Percentiles rank a stretch among this genome's conserved stretches.
These are phyloP conservation scores for Chlorospingus semifuscus DNA, from an alignment of 2,797 vertebrate genomes.

Conservation along the genomic window DNA sequence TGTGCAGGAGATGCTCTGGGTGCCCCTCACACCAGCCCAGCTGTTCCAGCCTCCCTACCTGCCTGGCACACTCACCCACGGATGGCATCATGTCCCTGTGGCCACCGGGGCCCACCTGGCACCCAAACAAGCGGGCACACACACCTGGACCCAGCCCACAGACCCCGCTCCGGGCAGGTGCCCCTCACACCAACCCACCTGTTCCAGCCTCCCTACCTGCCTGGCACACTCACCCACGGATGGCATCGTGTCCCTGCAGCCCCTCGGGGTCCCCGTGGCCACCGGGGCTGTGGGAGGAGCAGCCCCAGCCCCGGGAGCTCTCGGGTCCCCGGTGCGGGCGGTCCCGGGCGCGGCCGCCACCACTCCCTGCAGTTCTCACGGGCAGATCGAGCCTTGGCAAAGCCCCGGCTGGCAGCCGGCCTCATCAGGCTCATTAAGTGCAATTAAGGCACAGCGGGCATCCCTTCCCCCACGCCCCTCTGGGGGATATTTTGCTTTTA, in stretches of 20 bases:
- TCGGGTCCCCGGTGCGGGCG: background rate
- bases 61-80: accelerated
- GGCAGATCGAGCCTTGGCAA: background rate
- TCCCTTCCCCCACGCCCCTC: background rate
- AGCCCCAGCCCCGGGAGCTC: background rate
- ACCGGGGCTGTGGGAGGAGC: background rate
- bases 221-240: accelerated
- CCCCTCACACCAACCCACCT: background rate
- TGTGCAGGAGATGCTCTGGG: no score
- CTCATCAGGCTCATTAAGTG: background rate
- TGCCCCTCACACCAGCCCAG: background rate
- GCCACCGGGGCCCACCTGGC: accelerated
- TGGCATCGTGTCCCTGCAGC: accelerated
- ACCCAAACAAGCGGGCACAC: background rate
- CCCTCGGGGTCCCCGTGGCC: background rate
- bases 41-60: accelerated
- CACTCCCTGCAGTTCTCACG: conserved; percentile 35
- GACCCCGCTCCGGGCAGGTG: no score
- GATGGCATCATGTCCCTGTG: background rate
- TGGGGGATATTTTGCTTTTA: background rate
- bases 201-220: accelerated
- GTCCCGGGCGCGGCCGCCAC: background rate
- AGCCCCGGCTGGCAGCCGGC: conserved; percentile 9
- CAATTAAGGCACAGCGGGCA: background rate
- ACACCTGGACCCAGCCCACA: accelerated